These are phyloP conservation scores for Dryas iulia DNA, from an alignment of 1,140 invertebrate species.

Conservation along the genomic window DNA sequence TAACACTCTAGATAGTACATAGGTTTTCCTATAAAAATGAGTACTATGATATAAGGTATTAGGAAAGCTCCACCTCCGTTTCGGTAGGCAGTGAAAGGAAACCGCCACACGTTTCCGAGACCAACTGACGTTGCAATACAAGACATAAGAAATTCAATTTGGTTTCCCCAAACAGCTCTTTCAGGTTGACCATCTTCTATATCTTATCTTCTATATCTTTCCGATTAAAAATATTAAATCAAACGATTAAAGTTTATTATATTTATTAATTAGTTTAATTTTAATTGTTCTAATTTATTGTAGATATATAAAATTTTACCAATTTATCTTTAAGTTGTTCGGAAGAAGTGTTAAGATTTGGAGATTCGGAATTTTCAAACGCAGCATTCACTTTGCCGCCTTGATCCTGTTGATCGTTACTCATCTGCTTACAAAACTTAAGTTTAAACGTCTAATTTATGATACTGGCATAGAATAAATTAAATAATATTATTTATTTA, in stretches of 20 bases:
- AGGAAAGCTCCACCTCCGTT: constrained; percentile 92
- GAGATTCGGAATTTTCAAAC: background rate
- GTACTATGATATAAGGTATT: constrained; percentile 91
- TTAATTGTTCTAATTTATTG: background rate
- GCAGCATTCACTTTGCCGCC: background rate
- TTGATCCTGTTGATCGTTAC: background rate
- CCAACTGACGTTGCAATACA: constrained; percentile 94
- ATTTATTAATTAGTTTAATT: no score
- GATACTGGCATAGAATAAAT: no score
- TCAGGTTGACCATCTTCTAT: background rate
- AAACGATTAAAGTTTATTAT: no score
- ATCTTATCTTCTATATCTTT: background rate
- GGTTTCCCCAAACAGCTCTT: constrained; percentile 85
- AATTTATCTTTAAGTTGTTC: background rate
- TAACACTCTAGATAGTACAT: constrained; percentile 94
- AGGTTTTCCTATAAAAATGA: constrained; percentile 92
- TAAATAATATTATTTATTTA: no score
- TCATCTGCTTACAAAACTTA: background rate
- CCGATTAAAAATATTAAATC: background rate
- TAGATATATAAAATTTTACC: background rate
- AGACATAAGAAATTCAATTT: constrained; percentile 93
- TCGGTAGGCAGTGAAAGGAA: constrained; percentile 91
- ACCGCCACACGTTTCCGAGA: constrained; percentile 93
- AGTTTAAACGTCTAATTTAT: background rate
- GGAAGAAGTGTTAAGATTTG: background rate